Conservation (phyloP, 2,113 vertebrate species). For the Andinoacara biseriatus region DNA sequence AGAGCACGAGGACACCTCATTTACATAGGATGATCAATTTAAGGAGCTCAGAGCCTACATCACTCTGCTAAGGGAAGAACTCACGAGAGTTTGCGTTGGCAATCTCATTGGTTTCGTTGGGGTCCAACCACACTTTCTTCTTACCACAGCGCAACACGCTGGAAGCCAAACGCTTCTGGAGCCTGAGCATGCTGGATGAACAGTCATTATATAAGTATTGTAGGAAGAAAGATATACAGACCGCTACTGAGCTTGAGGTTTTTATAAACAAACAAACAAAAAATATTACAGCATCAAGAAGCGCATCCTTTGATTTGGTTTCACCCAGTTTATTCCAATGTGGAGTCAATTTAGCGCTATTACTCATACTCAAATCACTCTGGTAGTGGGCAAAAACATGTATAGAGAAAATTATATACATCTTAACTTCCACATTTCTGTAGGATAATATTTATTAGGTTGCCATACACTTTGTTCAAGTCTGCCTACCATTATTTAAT, state of each 20-base stretch:
- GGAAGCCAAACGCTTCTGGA: constrained; percentile 95
- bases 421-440: neutral
- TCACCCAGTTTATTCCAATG: neutral
- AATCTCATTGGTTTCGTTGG: constrained; percentile 96
- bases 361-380: neutral
- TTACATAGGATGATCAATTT: neutral
- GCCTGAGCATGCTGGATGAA: constrained; percentile 88
- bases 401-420: neutral
- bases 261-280: no score
- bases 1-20: neutral
- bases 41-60: neutral
- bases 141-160: constrained; percentile 96
- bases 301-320: neutral
- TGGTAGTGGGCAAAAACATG: neutral
- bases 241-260: neutral
- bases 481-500: neutral
- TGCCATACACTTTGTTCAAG: neutral
- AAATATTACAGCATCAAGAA: neutral
- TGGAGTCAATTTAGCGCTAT: neutral
- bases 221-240: neutral
- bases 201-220: neutral
- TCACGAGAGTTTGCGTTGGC: constrained; percentile 95
- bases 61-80: neutral
- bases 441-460: neutral
- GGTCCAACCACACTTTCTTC: constrained; percentile 97